phyloP scores from a whole-genome alignment of 2,797 vertebrate genomes.

The Emydoidea blandingii region DNA sequence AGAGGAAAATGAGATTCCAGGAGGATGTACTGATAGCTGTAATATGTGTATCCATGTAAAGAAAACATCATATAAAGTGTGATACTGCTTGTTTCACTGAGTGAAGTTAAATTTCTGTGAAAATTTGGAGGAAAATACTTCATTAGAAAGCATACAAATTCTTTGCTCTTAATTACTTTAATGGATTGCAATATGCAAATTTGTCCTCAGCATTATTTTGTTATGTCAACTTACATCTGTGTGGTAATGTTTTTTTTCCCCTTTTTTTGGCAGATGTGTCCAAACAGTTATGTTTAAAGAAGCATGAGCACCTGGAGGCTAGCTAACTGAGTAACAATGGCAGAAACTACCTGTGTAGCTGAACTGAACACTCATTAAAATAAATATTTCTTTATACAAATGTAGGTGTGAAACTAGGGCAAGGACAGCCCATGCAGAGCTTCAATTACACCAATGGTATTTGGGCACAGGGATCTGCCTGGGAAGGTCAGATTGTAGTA shows the following conservation, averaged over 20 bases:
- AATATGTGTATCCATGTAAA: not conserved
- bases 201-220: not conserved
- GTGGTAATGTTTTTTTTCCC: not conserved
- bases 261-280: not conserved
- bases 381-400: constrained; percentile 13
- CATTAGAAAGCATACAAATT: not conserved
- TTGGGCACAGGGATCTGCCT: not conserved
- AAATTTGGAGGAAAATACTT: not conserved
- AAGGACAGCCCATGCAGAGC: not conserved
- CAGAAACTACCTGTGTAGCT: not conserved
- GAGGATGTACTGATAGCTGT: not conserved
- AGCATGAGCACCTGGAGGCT: constrained; percentile 3
- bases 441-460: not conserved
- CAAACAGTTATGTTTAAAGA: constrained; percentile 20
- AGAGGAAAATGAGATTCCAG: not conserved
- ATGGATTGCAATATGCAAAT: not conserved
- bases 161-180: not conserved
- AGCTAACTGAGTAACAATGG: not conserved
- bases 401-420: not conserved
- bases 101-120: not conserved
- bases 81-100: not conserved
- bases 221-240: not conserved
- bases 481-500: not conserved
- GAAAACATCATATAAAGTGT: constrained; percentile 28
- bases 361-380: not conserved